phyloP scores from a whole-genome alignment of 2,113 vertebrate species.

The Nothobranchius kuhntae region DNA sequence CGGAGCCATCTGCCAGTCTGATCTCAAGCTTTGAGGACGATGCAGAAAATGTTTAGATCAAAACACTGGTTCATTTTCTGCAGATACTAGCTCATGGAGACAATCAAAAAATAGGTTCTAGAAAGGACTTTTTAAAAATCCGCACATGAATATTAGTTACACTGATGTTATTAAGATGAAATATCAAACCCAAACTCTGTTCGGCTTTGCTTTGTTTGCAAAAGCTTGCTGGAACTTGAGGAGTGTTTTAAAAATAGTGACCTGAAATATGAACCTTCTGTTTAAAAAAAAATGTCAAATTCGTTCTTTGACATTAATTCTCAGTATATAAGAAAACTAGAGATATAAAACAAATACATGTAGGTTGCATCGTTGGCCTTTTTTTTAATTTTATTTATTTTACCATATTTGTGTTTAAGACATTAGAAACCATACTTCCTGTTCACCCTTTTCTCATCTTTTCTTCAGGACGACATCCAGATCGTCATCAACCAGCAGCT shows the following conservation, averaged over 20 bases:
- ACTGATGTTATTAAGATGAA: neutral
- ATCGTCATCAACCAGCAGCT: conserved; percentile 82
- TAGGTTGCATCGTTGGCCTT: too few species aligned
- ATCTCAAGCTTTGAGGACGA: neutral
- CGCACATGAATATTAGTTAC: neutral
- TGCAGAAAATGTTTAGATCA: conserved; percentile 10
- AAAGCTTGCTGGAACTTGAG: neutral
- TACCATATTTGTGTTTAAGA: too few species aligned
- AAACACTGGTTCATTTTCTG: conserved; percentile 9
- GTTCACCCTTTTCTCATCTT: conserved; percentile 15
- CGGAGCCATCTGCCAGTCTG: conserved; percentile 38
- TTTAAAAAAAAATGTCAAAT: too few species aligned
- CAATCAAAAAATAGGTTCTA: too few species aligned
- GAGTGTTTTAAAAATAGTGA: too few species aligned
- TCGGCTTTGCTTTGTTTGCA: neutral
- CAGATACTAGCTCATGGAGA: neutral
- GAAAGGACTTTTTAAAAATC: neutral
- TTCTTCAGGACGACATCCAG: conserved; percentile 84
- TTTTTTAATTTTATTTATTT: too few species aligned
- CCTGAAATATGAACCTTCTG: too few species aligned
- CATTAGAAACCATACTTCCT: neutral
- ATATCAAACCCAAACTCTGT: neutral
- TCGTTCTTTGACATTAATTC: too few species aligned
- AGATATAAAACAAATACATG: too few species aligned
- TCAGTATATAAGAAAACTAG: too few species aligned